Evolutionary conservation across 2,888 invertebrate genomes (phyloP).

Genomic region (Rhagium mordax): DNA sequence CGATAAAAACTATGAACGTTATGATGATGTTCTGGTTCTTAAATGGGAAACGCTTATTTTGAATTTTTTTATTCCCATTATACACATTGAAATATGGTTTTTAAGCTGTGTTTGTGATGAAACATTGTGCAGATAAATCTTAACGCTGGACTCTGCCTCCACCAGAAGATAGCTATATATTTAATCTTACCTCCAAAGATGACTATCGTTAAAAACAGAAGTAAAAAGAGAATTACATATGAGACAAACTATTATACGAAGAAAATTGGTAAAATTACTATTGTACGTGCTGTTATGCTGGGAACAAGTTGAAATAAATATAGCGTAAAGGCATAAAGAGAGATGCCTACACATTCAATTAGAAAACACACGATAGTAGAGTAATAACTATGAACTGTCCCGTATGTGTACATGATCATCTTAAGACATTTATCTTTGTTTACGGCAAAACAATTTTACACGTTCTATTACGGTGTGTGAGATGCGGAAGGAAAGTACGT

Average conservation of each 20-base stretch:
- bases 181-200: background rate
- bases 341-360: background rate
- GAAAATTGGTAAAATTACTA: constrained; percentile 21
- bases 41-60: no score
- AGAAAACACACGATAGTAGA: background rate
- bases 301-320: background rate
- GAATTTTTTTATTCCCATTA: no score
- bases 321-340: background rate
- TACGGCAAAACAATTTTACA: background rate
- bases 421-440: background rate
- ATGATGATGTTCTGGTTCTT: no score
- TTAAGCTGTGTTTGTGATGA: no score
- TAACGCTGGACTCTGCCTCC: no score
- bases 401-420: background rate
- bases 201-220: background rate
- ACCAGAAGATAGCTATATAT: no score
- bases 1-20: no score
- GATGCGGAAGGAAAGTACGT: background rate
- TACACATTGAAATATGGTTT: no score
- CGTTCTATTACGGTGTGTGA: background rate
- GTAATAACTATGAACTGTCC: background rate
- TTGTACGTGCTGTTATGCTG: constrained; percentile 13
- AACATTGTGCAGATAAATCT: no score
- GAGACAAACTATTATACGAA: constrained; percentile 17
- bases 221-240: background rate